A percentile compares a stretch with the other conserved stretches of the same genome.
phyloP scores from a whole-genome alignment of 2,797 vertebrate species.

The Distichodus sexfasciatus region DNA sequence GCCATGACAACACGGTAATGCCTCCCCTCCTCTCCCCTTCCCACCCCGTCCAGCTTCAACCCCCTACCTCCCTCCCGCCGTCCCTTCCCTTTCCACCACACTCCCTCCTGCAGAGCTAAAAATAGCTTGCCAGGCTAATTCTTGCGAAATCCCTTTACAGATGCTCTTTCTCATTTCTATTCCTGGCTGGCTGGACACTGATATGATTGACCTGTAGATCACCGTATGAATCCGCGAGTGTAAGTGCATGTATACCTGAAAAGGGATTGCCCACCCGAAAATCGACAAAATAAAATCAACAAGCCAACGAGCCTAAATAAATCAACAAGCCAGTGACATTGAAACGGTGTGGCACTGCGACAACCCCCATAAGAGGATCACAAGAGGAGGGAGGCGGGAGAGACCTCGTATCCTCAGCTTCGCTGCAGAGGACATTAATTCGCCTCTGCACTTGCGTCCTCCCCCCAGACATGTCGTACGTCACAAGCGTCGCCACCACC shows the following conservation, averaged over 20 bases:
- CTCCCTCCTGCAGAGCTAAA: constrained; percentile 29
- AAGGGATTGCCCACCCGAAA: not conserved
- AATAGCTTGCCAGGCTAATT: constrained; percentile 50
- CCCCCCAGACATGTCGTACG: no score
- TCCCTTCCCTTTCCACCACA: not conserved
- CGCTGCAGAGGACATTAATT: constrained; percentile 2
- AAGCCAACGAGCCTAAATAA: no score
- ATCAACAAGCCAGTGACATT: not conserved
- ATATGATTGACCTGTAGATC: constrained; percentile 24
- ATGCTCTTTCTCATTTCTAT: constrained; percentile 34
- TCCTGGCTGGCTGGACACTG: constrained; percentile 24
- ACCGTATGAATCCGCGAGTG: not conserved
- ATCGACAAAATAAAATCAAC: not conserved
- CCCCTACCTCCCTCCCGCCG: constrained; percentile 27
- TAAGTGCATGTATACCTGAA: not conserved
- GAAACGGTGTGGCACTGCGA: constrained; percentile 4
- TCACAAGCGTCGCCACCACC: no score
- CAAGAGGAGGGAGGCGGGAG: not conserved
- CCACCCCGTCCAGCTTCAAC: no score
- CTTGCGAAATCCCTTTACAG: constrained; percentile 44
- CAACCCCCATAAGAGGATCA: not conserved
- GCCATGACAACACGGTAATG: constrained; percentile 40
- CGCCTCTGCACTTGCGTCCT: not conserved
- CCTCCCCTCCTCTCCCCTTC: constrained; percentile 20
- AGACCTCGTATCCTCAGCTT: not conserved